phyloP scores from a whole-genome alignment of 2,797 vertebrate species.

The Pachyuromys duprasi region DNA sequence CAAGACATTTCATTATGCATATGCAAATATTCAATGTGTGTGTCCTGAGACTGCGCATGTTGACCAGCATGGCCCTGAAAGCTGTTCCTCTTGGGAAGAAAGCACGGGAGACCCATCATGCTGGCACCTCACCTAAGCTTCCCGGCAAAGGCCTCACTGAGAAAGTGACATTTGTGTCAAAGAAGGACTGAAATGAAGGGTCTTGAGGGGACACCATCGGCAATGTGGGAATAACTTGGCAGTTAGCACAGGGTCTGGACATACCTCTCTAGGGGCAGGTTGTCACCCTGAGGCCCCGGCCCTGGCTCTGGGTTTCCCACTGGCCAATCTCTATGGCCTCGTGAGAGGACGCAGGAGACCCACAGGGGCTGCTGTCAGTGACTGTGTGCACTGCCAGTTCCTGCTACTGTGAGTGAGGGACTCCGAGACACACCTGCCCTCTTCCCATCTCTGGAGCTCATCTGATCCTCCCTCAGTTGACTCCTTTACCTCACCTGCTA shows the following conservation, averaged over 20 bases:
- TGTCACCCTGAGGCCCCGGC: background rate
- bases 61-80: background rate
- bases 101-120: background rate
- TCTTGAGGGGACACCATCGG: background rate
- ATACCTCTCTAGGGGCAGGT: background rate
- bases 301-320: background rate
- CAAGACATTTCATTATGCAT: background rate
- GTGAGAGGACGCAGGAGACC: background rate
- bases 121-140: no score
- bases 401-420: background rate
- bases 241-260: no score
- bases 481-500: background rate
- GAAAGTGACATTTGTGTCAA: background rate
- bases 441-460: background rate
- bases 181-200: background rate
- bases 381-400: no score
- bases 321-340: background rate
- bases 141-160: background rate
- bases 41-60: background rate
- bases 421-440: background rate
- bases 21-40: background rate
- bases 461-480: background rate
- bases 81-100: background rate
- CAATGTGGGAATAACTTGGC: no score
- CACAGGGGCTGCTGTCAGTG: background rate